Evolutionary conservation across 2,113 vertebrate species (phyloP).

Genomic region (Elaphurus davidianus): DNA sequence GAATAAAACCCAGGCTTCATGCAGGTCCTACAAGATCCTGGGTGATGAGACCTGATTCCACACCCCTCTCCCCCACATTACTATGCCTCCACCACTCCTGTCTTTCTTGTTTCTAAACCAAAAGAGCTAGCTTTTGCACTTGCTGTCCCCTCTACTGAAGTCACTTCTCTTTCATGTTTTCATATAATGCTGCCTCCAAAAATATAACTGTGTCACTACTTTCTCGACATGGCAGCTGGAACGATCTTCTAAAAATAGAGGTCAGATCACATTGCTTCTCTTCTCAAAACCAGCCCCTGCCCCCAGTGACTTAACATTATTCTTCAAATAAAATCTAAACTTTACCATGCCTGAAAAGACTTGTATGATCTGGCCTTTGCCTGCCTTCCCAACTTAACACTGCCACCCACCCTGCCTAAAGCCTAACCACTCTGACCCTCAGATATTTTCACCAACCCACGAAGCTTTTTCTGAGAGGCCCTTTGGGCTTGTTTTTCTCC

Average conservation of each 20-base stretch:
- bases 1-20: background rate
- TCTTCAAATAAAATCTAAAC: conserved; percentile 28
- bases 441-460: background rate
- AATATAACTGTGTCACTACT: background rate
- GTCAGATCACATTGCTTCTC: background rate
- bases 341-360: background rate
- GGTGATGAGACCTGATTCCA: background rate
- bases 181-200: background rate
- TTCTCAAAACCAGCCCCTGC: background rate
- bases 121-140: background rate
- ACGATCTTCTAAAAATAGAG: background rate
- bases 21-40: background rate
- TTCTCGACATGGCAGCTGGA: background rate
- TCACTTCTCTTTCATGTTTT: background rate
- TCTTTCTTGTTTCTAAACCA: conserved; percentile 3
- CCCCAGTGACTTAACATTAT: background rate
- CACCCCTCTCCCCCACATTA: background rate
- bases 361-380: background rate
- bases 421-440: background rate
- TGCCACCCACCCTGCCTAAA: background rate
- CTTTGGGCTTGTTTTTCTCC: background rate
- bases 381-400: background rate
- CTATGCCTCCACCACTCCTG: background rate
- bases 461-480: background rate
- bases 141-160: background rate